Base-by-base conservation (phyloP, 2,113 vertebrate species). In the Hydrochoerus hydrochaeris region DNA sequence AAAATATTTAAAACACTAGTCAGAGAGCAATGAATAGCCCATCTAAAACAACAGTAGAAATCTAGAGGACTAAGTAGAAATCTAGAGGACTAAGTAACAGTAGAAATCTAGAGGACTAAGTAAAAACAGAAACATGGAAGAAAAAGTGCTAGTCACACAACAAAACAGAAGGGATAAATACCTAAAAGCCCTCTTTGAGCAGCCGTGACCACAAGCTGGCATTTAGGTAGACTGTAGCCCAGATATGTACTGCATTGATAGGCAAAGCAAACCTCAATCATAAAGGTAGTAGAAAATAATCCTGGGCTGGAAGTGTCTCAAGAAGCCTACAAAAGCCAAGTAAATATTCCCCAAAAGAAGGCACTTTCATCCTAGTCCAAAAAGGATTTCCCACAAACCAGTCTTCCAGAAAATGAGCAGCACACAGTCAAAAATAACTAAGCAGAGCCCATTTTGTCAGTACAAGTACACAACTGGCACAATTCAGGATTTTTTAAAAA, bases 371-470 rank as follows among this genome's bases (percentile, higher is more conserved):
- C n/a, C 8, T 57, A 32, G 54, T 52, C 54, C 78, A 20, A 49
- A 58, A 83, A 46, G 52, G 12, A 90, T 62, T 81, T 46, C 57
- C 63, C n/a, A 62, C 30, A 80, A 93, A 81, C 12, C 71, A 71
- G 5, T 71, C 80, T 85, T 90, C 71, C 54, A 90, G 71, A 81
- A 81, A 93, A 82, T 82, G 83, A 91, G 38, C 3, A 87, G 88
- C 62, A 95, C 41, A 58, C 60, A 49, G 54, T 91, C 41, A 62
- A 88, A 90, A 88, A 88, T 63, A 95, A 63, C 44, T 3, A n/a
- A 71, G 81, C 71, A 57, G 41, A 44, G 14, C 41, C 69, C 44
- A 10, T 30, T 65, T 65, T 81, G 62, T 81, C 35, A 38, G 80
- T 7, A 5, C 12, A 60, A 16, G 71, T 35, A 44, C 80, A 69